phyloP scores from a whole-genome alignment of 1,140 invertebrate genomes.

The Drosophila funebris region DNA sequence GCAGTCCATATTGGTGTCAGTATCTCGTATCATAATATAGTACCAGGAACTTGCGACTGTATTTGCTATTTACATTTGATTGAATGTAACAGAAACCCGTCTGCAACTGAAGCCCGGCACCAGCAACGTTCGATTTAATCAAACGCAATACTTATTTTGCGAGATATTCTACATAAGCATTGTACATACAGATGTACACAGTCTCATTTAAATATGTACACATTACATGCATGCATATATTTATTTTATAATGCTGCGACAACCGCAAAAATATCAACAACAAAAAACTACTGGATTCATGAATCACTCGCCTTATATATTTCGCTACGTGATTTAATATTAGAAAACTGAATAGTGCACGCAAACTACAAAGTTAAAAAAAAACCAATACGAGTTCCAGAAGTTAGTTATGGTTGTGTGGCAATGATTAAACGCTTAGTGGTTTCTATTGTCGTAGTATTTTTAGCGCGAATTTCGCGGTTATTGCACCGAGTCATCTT shows the following conservation, averaged over 20 bases:
- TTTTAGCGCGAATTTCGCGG: constrained; percentile 18
- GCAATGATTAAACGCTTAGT: constrained; percentile 14
- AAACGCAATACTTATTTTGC: constrained; percentile 47
- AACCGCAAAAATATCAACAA: neutral
- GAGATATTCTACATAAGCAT: constrained; percentile 12
- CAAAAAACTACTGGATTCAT: constrained; percentile 1
- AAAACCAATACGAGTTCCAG: neutral
- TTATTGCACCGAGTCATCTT: constrained; percentile 21
- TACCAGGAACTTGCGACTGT: constrained; percentile 38
- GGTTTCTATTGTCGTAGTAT: neutral
- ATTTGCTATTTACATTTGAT: constrained; percentile 49
- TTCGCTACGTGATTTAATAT: constrained; percentile 36
- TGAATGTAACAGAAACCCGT: constrained; percentile 50
- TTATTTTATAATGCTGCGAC: constrained; percentile 1
- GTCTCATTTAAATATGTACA: neutral
- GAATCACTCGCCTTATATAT: constrained; percentile 19
- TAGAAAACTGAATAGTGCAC: constrained; percentile 6
- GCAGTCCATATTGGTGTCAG: constrained; percentile 1
- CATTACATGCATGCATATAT: neutral
- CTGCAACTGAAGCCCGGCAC: constrained; percentile 31
- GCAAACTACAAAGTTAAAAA: constrained; percentile 10
- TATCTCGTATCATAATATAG: constrained; percentile 32
- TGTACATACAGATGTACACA: neutral
- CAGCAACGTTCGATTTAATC: constrained; percentile 40
- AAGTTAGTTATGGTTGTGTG: constrained; percentile 4